These are phyloP conservation scores for Pseudochirops cupreus DNA, from an alignment of 2,797 vertebrate genomes.

Conservation along the genomic window DNA sequence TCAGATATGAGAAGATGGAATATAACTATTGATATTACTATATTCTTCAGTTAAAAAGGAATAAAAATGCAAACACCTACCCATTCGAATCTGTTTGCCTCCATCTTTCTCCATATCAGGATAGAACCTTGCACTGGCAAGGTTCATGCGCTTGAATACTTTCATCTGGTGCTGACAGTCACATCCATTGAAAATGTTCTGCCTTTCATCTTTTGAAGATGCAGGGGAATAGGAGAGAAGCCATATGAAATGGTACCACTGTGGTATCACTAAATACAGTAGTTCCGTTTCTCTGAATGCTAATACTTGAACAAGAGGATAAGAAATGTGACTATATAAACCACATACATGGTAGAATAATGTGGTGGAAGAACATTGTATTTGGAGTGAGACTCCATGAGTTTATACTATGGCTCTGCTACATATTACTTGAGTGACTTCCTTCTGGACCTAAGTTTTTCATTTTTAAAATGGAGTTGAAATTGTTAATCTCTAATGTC, in stretches of 20 bases:
- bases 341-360: not conserved
- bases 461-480: not conserved
- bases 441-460: not conserved
- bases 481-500: not conserved
- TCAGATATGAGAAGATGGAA: not conserved
- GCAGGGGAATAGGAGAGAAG: not conserved
- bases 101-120: not conserved
- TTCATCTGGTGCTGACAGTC: not conserved
- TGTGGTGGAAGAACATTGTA: not conserved
- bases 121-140: not conserved
- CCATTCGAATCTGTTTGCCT: not conserved
- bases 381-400: not conserved
- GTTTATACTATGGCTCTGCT: not conserved
- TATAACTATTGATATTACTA: not conserved
- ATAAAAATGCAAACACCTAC: not conserved
- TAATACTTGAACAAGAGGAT: not conserved
- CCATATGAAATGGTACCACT: not conserved
- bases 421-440: not conserved
- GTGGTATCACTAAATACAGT: not conserved
- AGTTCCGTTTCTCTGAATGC: not conserved
- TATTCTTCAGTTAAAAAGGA: not conserved
- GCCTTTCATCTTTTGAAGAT: not conserved
- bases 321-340: not conserved
- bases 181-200: not conserved
- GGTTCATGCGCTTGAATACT: not conserved